Evolutionary conservation across 2,888 invertebrate species (phyloP).

Genomic region (Gonocerus acuteangulatus): DNA sequence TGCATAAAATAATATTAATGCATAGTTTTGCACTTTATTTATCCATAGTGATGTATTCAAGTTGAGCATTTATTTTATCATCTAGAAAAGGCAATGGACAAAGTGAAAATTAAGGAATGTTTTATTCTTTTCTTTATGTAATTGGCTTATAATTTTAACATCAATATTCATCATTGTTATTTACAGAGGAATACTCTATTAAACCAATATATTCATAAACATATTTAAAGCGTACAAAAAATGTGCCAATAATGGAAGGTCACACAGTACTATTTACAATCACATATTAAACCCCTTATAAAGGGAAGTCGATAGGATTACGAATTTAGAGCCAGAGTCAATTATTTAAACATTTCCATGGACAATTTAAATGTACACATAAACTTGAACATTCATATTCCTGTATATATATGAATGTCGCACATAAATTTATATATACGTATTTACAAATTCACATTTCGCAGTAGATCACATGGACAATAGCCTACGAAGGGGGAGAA

Average conservation of each 20-base stretch:
- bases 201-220: not conserved
- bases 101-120: too few relatives aligned
- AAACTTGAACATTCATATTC: not conserved
- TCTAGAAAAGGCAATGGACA: too few relatives aligned
- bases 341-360: conserved; percentile 1
- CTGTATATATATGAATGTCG: not conserved
- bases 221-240: not conserved
- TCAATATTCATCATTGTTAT: not conserved
- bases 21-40: too few relatives aligned
- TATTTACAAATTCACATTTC: conserved; percentile 6
- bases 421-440: not conserved
- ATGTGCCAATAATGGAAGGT: not conserved
- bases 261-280: conserved; percentile 14
- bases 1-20: too few relatives aligned
- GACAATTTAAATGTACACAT: conserved; percentile 5
- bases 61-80: too few relatives aligned
- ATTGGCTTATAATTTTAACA: too few relatives aligned
- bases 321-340: conserved; percentile 5
- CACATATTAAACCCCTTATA: conserved; percentile 14
- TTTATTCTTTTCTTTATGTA: too few relatives aligned
- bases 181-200: not conserved
- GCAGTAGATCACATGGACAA: conserved; percentile 19
- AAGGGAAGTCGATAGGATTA: conserved; percentile 5
- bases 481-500: not conserved
- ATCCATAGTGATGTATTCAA: too few relatives aligned